Percentiles rank a stretch among this genome's conserved stretches.
phyloP scores from a whole-genome alignment of 2,113 vertebrate species.

The Colinus virginianus region DNA sequence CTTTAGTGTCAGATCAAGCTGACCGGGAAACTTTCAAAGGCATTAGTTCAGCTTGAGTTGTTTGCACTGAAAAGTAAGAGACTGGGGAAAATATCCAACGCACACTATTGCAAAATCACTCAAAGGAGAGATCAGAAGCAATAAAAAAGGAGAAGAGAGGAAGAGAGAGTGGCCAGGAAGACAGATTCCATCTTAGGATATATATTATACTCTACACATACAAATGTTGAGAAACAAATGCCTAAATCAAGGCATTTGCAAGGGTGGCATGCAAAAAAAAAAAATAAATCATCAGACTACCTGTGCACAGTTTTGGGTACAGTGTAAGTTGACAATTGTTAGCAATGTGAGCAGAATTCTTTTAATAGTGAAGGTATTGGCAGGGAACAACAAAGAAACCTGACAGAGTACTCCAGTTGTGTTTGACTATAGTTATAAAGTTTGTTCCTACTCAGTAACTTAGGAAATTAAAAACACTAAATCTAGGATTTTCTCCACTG shows the following conservation, averaged over 20 bases:
- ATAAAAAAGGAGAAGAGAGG: too few relatives aligned
- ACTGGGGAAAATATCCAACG: background rate
- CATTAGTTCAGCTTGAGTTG: background rate
- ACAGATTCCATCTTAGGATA: background rate
- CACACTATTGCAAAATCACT: background rate
- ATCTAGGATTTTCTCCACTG: conserved; percentile 75
- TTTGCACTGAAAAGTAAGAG: background rate
- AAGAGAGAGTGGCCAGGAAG: background rate
- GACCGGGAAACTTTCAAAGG: background rate
- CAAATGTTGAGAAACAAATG: background rate
- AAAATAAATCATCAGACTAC: background rate
- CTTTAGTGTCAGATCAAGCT: background rate
- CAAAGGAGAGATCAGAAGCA: background rate
- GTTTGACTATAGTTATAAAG: conserved; percentile 51
- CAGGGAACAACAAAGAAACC: conserved; percentile 47
- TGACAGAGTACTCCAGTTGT: conserved; percentile 14
- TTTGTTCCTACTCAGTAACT: conserved; percentile 74
- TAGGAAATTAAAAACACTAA: conserved; percentile 78
- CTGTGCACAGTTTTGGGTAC: background rate
- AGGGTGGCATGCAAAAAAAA: background rate
- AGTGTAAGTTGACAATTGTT: background rate
- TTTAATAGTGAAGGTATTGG: conserved; percentile 11
- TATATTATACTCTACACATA: background rate
- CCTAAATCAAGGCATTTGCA: background rate
- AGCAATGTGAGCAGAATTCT: background rate